phyloP scores from a whole-genome alignment of 2,113 vertebrate species.

The Vidua chalybeata region DNA sequence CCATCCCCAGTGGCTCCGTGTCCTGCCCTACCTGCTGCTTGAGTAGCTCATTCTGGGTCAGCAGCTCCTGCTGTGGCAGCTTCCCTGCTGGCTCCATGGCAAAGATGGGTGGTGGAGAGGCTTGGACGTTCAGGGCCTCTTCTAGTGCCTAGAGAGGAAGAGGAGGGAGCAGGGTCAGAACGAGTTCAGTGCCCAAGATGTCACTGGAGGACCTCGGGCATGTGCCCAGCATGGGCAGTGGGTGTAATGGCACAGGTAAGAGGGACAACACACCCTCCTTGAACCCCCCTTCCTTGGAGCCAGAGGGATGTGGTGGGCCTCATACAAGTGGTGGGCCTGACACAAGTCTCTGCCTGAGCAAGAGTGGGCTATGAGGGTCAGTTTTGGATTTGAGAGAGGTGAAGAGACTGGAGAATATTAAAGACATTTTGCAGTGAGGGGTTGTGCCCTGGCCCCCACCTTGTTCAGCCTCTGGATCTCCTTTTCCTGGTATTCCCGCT shows the following conservation, averaged over 20 bases:
- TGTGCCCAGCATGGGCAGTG: fast-evolving
- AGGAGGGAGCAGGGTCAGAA: not conserved
- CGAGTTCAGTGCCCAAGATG: not conserved
- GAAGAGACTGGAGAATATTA: not conserved
- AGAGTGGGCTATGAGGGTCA: not conserved
- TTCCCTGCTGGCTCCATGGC: slow-evolving; percentile 75
- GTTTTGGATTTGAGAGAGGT: not conserved
- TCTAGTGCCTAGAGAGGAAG: slow-evolving; percentile 83
- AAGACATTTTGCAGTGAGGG: not conserved
- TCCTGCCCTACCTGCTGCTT: slow-evolving; percentile 82
- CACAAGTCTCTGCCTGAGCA: not conserved
- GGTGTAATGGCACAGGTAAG: not conserved
- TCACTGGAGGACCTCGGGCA: not conserved
- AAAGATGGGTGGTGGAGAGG: slow-evolving; percentile 77
- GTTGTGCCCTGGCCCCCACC: slow-evolving; percentile 53
- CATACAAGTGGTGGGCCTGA: not conserved
- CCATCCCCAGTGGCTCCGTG: fast-evolving
- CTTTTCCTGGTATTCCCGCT: slow-evolving; percentile 94
- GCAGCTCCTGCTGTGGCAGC: slow-evolving; percentile 86
- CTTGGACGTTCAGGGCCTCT: slow-evolving; percentile 89
- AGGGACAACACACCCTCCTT: not conserved
- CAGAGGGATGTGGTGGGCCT: not conserved
- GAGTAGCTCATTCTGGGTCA: slow-evolving; percentile 90
- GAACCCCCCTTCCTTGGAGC: not conserved
- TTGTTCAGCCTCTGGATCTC: slow-evolving; percentile 96